Conservation (phyloP, 2,888 invertebrate species). For the Galerucella pusilla region DNA sequence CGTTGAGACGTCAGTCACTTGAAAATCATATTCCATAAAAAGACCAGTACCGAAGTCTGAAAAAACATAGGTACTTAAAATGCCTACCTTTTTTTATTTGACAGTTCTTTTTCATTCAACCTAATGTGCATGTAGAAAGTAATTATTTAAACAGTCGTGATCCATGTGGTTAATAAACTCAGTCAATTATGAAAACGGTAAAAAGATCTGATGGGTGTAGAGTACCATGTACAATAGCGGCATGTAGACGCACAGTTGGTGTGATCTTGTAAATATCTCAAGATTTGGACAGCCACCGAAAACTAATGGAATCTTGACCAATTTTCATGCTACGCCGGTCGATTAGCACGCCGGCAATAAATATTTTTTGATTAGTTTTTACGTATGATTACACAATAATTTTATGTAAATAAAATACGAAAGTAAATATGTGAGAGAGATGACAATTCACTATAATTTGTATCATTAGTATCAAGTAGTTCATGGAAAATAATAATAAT, state of each 20-base stretch:
- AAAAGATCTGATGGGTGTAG: constrained; percentile 27
- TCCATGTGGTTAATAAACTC: constrained; percentile 36
- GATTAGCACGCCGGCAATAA: constrained; percentile 22
- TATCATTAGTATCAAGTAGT: no score
- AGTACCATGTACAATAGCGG: constrained; percentile 10
- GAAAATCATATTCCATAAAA: not conserved
- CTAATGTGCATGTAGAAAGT: constrained; percentile 9
- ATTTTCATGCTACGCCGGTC: constrained; percentile 34
- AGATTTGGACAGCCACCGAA: constrained; percentile 35
- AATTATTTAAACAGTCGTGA: constrained; percentile 37
- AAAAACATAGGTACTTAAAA: not conserved
- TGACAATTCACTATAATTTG: no score
- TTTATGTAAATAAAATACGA: not conserved
- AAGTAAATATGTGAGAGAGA: not conserved
- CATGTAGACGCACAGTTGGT: constrained; percentile 9
- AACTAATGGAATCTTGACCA: constrained; percentile 42
- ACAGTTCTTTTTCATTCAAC: constrained; percentile 3
- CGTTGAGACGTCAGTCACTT: constrained; percentile 1
- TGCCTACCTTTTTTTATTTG: constrained; percentile 7
- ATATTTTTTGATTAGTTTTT: not conserved
- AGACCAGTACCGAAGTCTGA: not conserved
- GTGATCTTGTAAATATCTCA: constrained; percentile 37
- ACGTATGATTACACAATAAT: not conserved
- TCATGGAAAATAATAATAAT: no score
- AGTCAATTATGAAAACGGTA: constrained; percentile 35